Conservation (phyloP, 2,113 vertebrate genomes). For the Mixornis gularis region DNA sequence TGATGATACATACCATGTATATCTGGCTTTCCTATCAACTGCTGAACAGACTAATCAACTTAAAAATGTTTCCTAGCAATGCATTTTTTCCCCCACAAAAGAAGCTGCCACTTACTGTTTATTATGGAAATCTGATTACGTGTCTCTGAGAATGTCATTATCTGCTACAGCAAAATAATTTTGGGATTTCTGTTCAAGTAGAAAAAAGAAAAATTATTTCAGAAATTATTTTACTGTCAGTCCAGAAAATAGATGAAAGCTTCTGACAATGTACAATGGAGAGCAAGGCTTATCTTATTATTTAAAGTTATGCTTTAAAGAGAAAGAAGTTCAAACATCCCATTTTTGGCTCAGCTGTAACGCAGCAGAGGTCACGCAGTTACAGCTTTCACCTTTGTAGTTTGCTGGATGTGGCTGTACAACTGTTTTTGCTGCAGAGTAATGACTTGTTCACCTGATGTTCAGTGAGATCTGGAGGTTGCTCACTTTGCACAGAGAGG, state of each 20-base stretch:
- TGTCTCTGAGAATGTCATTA: slow-evolving; percentile 64
- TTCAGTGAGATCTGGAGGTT: slow-evolving; percentile 27
- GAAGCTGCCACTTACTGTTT: slow-evolving; percentile 57
- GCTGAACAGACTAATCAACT: background rate
- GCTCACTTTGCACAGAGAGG: background rate
- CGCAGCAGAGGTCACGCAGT: slow-evolving; percentile 44
- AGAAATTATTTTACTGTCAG: slow-evolving; percentile 66
- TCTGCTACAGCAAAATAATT: slow-evolving; percentile 69
- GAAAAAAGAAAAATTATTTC: slow-evolving; percentile 70
- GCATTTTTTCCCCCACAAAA: slow-evolving; percentile 29
- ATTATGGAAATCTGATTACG: slow-evolving; percentile 50
- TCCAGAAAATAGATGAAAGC: slow-evolving; percentile 63
- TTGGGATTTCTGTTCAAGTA: slow-evolving; percentile 62
- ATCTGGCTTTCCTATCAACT: background rate
- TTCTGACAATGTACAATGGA: slow-evolving; percentile 56
- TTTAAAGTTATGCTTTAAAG: slow-evolving; percentile 67
- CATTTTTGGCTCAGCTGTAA: slow-evolving; percentile 67
- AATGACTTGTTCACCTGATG: background rate
- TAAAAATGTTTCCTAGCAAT: slow-evolving; percentile 21
- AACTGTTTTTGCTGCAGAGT: background rate
- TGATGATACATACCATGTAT: background rate
- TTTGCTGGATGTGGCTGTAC: slow-evolving; percentile 28
- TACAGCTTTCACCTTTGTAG: slow-evolving; percentile 30
- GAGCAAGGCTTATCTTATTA: slow-evolving; percentile 56
- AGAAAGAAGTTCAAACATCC: slow-evolving; percentile 60